Percentiles rank a stretch among this genome's conserved stretches.
Conservation (phyloP, 2,797 vertebrate species). For the Protonibea diacanthus region DNA sequence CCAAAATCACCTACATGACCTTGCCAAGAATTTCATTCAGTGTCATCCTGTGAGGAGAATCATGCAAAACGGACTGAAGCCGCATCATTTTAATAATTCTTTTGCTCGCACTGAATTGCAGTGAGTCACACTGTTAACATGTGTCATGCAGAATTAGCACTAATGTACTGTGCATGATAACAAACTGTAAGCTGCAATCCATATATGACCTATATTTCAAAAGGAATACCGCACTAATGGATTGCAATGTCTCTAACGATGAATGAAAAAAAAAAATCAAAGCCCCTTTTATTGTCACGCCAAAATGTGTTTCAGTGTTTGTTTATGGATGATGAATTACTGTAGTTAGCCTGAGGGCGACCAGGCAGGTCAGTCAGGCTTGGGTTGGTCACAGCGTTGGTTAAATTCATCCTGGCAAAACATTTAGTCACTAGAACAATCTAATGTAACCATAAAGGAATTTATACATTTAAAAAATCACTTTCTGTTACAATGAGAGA, state of each 20-base stretch:
- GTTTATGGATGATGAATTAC: neutral
- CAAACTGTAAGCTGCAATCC: slow-evolving; percentile 36
- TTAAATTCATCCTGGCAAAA: slow-evolving; percentile 2
- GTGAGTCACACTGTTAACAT: slow-evolving; percentile 31
- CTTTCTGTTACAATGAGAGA: neutral
- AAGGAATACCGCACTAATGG: slow-evolving; percentile 21
- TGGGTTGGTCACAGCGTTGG: neutral
- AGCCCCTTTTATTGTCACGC: neutral
- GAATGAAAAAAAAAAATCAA: neutral
- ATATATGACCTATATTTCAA: slow-evolving; percentile 58
- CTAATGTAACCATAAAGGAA: neutral
- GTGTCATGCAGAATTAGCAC: slow-evolving; percentile 29
- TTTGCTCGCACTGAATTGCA: slow-evolving; percentile 22
- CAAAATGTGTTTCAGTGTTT: slow-evolving; percentile 9
- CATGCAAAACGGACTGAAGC: neutral
- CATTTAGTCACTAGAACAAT: neutral
- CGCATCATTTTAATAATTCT: neutral
- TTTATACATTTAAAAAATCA: neutral
- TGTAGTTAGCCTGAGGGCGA: neutral
- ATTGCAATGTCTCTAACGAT: slow-evolving; percentile 6
- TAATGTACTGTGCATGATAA: slow-evolving; percentile 42
- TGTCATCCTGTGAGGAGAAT: neutral
- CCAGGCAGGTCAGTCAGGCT: slow-evolving; percentile 8
- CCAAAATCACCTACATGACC: neutral
- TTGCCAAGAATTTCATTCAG: neutral